Evolutionary conservation across 2,888 invertebrate genomes (phyloP).

Genomic region (Hylaea fasciaria): DNA sequence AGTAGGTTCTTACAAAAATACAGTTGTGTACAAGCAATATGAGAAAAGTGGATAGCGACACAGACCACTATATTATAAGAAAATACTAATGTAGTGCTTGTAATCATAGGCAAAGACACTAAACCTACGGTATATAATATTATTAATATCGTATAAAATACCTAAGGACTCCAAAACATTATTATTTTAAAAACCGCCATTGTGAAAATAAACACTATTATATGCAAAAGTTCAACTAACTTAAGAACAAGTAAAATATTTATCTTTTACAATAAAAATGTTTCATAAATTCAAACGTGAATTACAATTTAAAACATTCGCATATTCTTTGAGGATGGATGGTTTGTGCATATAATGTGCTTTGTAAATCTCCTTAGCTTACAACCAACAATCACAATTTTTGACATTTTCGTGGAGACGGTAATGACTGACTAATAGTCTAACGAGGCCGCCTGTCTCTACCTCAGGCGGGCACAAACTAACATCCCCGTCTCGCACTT

Average conservation of each 20-base stretch:
- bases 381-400: conserved; percentile 81
- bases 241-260: conserved; percentile 83
- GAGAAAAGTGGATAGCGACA: conserved; percentile 52
- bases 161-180: conserved; percentile 67
- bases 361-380: conserved; percentile 77
- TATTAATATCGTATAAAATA: conserved; percentile 76
- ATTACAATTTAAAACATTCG: conserved; percentile 80
- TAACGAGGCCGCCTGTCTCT: conserved; percentile 28
- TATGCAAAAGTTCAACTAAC: conserved; percentile 83
- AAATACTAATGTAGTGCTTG: conserved; percentile 62
- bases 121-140: conserved; percentile 53
- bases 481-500: conserved; percentile 48
- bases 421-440: conserved; percentile 37
- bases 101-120: conserved; percentile 35
- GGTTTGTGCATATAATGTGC: conserved; percentile 83
- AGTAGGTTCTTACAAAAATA: conserved; percentile 32
- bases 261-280: conserved; percentile 81
- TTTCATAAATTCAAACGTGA: conserved; percentile 85
- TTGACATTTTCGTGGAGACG: conserved; percentile 49
- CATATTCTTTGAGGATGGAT: conserved; percentile 81
- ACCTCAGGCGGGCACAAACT: conserved; percentile 35
- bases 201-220: conserved; percentile 82
- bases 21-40: conserved; percentile 35
- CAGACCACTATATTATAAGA: conserved; percentile 60
- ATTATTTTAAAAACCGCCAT: conserved; percentile 68